Base-by-base conservation (phyloP, 2,888 invertebrate genomes). In the Sphaeridia pumilis region DNA sequence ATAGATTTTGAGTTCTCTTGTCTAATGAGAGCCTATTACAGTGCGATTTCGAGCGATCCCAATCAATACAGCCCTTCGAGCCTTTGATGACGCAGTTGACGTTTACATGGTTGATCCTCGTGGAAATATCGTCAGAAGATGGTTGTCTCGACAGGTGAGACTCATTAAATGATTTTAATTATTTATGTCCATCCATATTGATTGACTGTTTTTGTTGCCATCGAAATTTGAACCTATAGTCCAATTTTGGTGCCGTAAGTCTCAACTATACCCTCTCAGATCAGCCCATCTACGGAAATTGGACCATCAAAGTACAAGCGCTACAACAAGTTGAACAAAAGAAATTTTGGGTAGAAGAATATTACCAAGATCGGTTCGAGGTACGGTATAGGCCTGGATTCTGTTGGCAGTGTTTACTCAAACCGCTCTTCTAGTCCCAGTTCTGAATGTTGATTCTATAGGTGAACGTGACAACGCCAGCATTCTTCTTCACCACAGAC, bases 391-490 rank as follows among this genome's bases (percentile, higher is more conserved):
- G n/a, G n/a, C n/a, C n/a, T n/a, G n/a, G n/a, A n/a, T n/a, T n/a
- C n/a, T n/a, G n/a, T n/a, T n/a, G n/a, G n/a, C n/a, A n/a, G n/a
- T n/a, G n/a, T n/a, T n/a, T n/a, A n/a, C n/a, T n/a, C n/a, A n/a
- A n/a, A n/a, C n/a, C n/a, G n/a, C n/a, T n/a, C n/a, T n/a, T n/a
- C n/a, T n/a, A n/a, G n/a, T n/a, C n/a, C n/a, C n/a, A n/a, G n/a
- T n/a, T n/a, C n/a, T n/a, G n/a, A n/a, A 46, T 46, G 17, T 20
- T 14, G 10, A 4, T 31, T 4, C 27, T 28, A 12, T 26, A 80
- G 78, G 87, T 92, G 1, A 94, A 94, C 71, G 90, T 95, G 0
- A 92, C 90, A 0, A 90, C 93, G 84, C 88, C 93, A 0, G 85
- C 92, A 1, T 92, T 90, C 71, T 87, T 94, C 74, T 85, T 92